A percentile compares a stretch with the other conserved stretches of the same genome.
These are phyloP conservation scores for Echinometra lucunter DNA, from an alignment of 53 echinoderm and acorn worm species.

Conservation along the genomic window DNA sequence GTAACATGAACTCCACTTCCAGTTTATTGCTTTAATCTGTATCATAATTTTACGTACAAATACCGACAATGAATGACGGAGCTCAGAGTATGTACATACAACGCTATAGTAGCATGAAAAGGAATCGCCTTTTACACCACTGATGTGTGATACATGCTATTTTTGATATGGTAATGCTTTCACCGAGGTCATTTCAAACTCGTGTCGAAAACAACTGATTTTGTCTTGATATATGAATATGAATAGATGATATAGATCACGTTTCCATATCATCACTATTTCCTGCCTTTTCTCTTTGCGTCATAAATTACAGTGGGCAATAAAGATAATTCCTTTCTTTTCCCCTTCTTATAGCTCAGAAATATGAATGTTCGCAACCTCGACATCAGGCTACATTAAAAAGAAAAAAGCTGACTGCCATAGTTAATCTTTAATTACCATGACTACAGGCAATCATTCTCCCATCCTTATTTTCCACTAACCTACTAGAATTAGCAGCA, in stretches of 20 bases:
- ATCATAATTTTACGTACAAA: neutral
- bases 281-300: neutral
- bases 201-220: neutral
- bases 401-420: no score
- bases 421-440: no score
- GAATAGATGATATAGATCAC: neutral
- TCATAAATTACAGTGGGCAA: neutral
- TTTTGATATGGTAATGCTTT: no score
- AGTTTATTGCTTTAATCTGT: neutral
- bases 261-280: neutral
- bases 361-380: no score
- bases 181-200: neutral
- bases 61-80: neutral
- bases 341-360: no score
- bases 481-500: no score
- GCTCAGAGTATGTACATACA: neutral
- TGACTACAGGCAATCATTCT: no score
- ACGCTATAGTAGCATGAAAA: neutral
- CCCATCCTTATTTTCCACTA: no score
- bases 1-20: neutral
- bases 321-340: no score
- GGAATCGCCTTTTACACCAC: neutral
- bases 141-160: no score
- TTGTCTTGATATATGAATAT: neutral
- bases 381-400: no score